Evolutionary conservation across 2,113 vertebrate species (phyloP), one percentile per base, ranked within the genome.

Genomic region (Melanerpes aurifrons): DNA sequence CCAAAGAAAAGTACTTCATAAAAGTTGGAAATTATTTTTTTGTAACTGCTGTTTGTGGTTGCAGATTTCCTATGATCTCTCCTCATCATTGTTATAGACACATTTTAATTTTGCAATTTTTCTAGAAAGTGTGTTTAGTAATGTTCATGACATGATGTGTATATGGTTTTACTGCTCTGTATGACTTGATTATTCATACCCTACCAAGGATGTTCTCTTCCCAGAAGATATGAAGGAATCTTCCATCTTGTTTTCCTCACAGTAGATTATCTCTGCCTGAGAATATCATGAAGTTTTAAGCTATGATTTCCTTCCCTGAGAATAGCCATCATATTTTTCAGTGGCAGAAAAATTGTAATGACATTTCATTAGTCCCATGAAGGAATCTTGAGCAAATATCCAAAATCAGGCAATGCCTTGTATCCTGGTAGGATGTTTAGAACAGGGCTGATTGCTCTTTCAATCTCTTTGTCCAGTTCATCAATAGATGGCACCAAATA

Each of bases 401-500:
- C 14, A 50, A 78, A 89, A 68, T 10, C 29, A 69, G 14, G 6
- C 9, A 75, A 54, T 9, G 15, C 13, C 37, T 83, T 0, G 0
- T 40, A 18, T 35, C 29, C 25, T n/a, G 18, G 15, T 40, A 54
- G 5, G 8, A 58, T 45, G 4, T 45, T 54, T 62, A 48, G 6
- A 29, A 25, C 19, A 45, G 5, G 17, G 3, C 5, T 64, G 48
- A 4, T 37, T 82, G 19, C 7, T 76, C 35, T 66, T 89, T 62
- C 59, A 20, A 72, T 45, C 11, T 82, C 58, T 75, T 81, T 82
- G 81, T 69, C 56, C 74, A 66, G 25, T 59, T 91, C 45, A 93
- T 91, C 94, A 94, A 92, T 79, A 96, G 93, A 85, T 93, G 91
- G 93, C 93, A 95, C 91, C 91, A 95, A 94, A 95, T 62, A 85